Percentiles rank a stretch among this genome's conserved stretches.
These are phyloP conservation scores for Anoplopoma fimbria DNA, from an alignment of 2,113 vertebrate genomes.

Conservation along the genomic window DNA sequence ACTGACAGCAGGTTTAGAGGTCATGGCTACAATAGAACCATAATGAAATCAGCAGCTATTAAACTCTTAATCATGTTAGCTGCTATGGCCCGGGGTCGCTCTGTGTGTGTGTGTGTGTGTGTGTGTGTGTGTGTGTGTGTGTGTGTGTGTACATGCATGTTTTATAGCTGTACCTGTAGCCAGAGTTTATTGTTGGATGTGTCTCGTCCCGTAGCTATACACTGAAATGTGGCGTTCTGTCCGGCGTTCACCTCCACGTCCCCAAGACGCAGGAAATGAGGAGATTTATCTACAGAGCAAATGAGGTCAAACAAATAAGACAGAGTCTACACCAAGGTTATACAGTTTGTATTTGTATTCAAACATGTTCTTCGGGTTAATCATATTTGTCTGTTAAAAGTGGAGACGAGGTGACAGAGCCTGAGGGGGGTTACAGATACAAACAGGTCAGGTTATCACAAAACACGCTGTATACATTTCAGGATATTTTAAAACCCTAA, in stretches of 20 bases:
- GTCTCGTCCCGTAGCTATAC: slow-evolving; percentile 95
- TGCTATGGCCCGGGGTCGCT: slow-evolving; percentile 54
- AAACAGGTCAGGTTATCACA: slow-evolving; percentile 39
- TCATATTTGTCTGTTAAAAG: slow-evolving; percentile 15
- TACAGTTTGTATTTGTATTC: background rate
- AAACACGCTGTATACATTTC: slow-evolving; percentile 25
- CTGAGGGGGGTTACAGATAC: slow-evolving; percentile 17
- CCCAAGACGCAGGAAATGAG: slow-evolving; percentile 97
- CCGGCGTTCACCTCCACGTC: slow-evolving; percentile 99
- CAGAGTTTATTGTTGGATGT: slow-evolving; percentile 95
- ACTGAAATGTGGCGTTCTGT: slow-evolving; percentile 99
- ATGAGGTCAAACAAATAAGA: slow-evolving; percentile 15
- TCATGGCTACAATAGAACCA: slow-evolving; percentile 72
- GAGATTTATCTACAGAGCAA: slow-evolving; percentile 92
- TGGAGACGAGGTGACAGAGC: slow-evolving; percentile 29
- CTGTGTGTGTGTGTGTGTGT: slow-evolving; percentile 18
- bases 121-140: slow-evolving; percentile 37
- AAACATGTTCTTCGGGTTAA: background rate
- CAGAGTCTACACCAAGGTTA: background rate
- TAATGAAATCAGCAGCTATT: slow-evolving; percentile 81
- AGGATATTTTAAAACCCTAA: slow-evolving; percentile 27
- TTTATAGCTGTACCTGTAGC: slow-evolving; percentile 89
- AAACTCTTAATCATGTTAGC: slow-evolving; percentile 77
- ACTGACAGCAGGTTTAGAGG: slow-evolving; percentile 77
- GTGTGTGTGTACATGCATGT: background rate